Conservation (phyloP, 2,797 vertebrate species). For the Peromyscus melanophrys region DNA sequence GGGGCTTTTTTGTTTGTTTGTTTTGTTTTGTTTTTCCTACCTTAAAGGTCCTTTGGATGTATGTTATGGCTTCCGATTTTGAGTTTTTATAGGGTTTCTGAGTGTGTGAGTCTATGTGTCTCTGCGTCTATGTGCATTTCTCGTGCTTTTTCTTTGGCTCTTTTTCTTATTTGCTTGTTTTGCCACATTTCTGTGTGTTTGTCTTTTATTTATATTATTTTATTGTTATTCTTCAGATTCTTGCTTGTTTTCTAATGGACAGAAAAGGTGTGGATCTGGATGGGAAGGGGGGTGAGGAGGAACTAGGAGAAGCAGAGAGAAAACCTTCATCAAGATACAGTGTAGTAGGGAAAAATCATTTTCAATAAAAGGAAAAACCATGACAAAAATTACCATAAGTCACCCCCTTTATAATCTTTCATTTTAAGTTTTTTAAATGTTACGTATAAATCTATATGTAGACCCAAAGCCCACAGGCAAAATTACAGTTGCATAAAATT, state of each 20-base stretch:
- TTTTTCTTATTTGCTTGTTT: not conserved
- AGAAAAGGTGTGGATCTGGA: not conserved
- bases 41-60: not conserved
- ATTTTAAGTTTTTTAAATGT: not conserved
- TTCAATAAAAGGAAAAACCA: not conserved
- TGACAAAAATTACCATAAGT: not conserved
- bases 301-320: not conserved
- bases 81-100: not conserved
- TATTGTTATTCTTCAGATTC: not conserved
- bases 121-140: not conserved
- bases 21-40: not conserved
- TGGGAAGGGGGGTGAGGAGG: not conserved
- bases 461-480: not conserved
- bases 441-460: not conserved
- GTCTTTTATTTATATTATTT: not conserved
- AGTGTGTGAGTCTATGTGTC: not conserved
- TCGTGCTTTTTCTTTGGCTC: not conserved
- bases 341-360: not conserved
- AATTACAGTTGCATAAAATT: conserved; percentile 8
- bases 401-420: not conserved
- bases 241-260: not conserved
- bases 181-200: not conserved
- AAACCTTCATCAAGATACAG: not conserved
- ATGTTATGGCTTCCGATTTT: not conserved
- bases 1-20: not conserved